Evolutionary conservation across 2,888 invertebrate species (phyloP).

Genomic region (Sinhomidia bicolor): DNA sequence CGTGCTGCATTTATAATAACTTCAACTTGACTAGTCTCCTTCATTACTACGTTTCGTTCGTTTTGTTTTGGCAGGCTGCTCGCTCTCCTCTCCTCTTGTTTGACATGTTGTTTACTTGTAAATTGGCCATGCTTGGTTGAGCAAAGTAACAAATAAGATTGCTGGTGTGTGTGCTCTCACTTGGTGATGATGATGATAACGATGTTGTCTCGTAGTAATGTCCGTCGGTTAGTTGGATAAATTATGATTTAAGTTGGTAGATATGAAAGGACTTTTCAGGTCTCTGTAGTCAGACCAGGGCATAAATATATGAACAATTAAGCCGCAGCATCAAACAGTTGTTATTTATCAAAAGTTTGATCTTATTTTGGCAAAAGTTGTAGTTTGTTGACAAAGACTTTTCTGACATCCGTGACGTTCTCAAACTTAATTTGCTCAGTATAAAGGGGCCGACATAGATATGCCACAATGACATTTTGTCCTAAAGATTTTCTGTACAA

Average conservation of each 20-base stretch:
- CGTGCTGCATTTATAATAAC: not conserved
- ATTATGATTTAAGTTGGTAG: not conserved
- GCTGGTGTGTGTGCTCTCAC: not conserved
- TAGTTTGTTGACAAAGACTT: slow-evolving; percentile 12
- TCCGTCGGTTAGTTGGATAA: too few species aligned
- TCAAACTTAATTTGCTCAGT: slow-evolving; percentile 42
- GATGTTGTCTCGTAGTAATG: too few species aligned
- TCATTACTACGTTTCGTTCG: not conserved
- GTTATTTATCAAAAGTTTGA: not conserved
- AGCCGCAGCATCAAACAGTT: not conserved
- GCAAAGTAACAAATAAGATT: slow-evolving; percentile 18
- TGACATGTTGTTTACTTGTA: slow-evolving; percentile 54
- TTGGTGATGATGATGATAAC: not conserved
- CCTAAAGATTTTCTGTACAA: too few species aligned
- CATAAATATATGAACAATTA: not conserved
- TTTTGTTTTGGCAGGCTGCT: slow-evolving; percentile 10
- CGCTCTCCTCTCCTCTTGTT: slow-evolving; percentile 4
- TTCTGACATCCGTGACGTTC: slow-evolving; percentile 51
- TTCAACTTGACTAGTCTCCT: slow-evolving; percentile 29
- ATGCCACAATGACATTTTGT: not conserved
- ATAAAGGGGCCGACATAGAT: slow-evolving; percentile 3
- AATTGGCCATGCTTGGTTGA: slow-evolving; percentile 43
- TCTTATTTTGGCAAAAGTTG: slow-evolving; percentile 30
- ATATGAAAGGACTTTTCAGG: not conserved
- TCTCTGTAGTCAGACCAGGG: too few species aligned